Evolutionary conservation across 2,888 invertebrate genomes (phyloP).

Genomic region (Lycaena phlaeas): DNA sequence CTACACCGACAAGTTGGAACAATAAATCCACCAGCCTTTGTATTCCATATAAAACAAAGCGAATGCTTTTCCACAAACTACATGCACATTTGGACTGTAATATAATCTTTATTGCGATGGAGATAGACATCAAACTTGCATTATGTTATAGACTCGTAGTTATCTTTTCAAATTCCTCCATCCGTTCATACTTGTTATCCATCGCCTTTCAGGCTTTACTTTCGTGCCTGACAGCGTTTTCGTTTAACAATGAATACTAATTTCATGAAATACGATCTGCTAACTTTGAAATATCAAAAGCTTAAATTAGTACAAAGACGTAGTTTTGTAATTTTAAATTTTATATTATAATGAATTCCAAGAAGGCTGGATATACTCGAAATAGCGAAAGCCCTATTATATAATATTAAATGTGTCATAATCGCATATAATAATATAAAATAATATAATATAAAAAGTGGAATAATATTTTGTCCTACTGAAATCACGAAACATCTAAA

Average conservation of each 20-base stretch:
- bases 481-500: no score
- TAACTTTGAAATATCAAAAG: not conserved
- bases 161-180: no score
- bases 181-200: not conserved
- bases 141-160: not conserved
- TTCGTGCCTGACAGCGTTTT: not conserved
- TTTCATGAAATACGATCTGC: not conserved
- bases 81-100: not conserved
- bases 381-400: no score
- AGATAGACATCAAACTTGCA: not conserved
- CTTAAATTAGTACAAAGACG: no score
- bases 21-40: not conserved
- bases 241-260: not conserved
- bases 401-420: no score
- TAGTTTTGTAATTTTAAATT: no score
- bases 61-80: not conserved
- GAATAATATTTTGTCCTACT: no score
- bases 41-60: not conserved
- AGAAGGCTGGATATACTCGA: no score
- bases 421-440: no score
- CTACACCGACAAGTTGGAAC: not conserved
- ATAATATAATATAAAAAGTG: no score
- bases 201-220: not conserved
- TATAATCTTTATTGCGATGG: not conserved
- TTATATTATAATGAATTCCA: no score